These are phyloP conservation scores for Phyllostomus hastatus DNA, from an alignment of 2,113 vertebrate species.

Conservation along the genomic window DNA sequence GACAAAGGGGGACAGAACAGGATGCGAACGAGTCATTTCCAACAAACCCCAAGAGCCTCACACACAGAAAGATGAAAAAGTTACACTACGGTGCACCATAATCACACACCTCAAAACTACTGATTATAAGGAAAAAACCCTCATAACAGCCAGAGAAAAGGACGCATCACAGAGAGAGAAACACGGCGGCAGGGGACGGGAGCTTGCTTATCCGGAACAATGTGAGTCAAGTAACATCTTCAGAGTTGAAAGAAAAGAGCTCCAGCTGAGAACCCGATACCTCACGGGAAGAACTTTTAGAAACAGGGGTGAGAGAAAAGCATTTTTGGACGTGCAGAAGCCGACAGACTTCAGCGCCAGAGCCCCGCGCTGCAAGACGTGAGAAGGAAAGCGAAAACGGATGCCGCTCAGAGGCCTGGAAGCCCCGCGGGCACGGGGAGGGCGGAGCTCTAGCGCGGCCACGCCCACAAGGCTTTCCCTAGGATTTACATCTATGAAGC, in stretches of 20 bases:
- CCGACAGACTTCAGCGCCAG: not conserved
- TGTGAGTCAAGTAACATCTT: not conserved
- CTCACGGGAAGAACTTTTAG: not conserved
- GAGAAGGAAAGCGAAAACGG: too few species aligned
- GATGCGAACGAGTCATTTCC: not conserved
- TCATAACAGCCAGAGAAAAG: not conserved
- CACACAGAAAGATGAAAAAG: not conserved
- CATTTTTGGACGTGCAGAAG: not conserved
- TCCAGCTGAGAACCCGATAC: not conserved
- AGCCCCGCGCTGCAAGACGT: not conserved
- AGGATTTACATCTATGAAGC: not conserved
- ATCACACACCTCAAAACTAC: not conserved
- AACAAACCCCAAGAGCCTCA: not conserved
- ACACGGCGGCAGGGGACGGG: not conserved
- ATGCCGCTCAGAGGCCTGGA: too few species aligned
- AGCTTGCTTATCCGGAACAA: not conserved
- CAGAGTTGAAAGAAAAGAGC: not conserved
- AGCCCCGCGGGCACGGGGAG: too few species aligned
- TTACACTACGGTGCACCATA: not conserved
- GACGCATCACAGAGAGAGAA: not conserved
- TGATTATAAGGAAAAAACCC: not conserved
- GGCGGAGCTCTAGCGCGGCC: not conserved
- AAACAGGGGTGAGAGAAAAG: not conserved
- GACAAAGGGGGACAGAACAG: not conserved
- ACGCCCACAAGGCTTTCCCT: not conserved